A percentile compares a stretch with the other conserved stretches of the same genome.
These are phyloP conservation scores for Zaprionus tsacasi DNA, from an alignment of 1,140 invertebrate genomes.

Conservation along the genomic window DNA sequence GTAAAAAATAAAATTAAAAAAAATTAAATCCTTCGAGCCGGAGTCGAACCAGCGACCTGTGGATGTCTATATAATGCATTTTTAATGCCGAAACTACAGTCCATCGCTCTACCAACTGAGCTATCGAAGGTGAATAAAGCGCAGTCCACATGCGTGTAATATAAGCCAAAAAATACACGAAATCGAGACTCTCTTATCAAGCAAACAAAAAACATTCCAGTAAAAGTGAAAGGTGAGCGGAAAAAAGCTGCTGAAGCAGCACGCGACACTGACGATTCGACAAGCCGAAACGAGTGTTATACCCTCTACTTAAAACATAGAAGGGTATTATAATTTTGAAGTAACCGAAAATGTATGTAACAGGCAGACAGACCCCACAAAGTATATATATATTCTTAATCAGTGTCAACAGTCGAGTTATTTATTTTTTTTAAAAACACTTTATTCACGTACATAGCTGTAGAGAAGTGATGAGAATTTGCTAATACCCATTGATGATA, in stretches of 20 bases:
- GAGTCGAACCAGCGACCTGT: constrained; percentile 42
- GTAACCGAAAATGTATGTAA: too few species aligned
- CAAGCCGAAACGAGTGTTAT: not conserved
- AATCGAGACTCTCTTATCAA: constrained; percentile 4
- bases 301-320: too few species aligned
- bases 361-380: too few species aligned
- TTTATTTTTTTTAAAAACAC: too few species aligned
- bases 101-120: constrained; percentile 95
- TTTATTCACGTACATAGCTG: not conserved
- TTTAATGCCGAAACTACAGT: constrained; percentile 87
- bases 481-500: not conserved
- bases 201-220: not conserved
- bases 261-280: not conserved
- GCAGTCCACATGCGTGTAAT: not conserved
- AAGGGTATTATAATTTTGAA: too few species aligned
- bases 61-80: constrained; percentile 16
- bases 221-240: constrained; percentile 26
- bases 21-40: constrained; percentile 17
- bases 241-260: not conserved
- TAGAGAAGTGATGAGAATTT: not conserved
- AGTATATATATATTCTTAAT: too few species aligned
- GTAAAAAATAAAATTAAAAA: not conserved
- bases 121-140: constrained; percentile 88
- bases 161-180: not conserved
- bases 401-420: too few species aligned